phyloP scores from a whole-genome alignment of 2,888 invertebrate species.

The Epinotia nisella region DNA sequence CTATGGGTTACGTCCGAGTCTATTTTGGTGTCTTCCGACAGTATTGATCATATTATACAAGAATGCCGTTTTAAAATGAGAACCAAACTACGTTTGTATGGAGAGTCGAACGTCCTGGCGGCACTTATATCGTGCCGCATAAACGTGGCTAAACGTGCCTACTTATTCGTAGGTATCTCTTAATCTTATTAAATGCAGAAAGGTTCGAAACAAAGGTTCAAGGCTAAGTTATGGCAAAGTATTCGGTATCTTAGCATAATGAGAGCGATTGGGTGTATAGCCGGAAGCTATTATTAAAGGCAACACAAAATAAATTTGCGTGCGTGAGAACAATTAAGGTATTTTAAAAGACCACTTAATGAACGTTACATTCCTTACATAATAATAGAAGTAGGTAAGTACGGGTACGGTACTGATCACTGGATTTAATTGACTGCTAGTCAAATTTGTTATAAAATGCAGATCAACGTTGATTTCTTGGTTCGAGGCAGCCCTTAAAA shows the following conservation, averaged over 20 bases:
- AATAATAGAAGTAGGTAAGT: too few species aligned
- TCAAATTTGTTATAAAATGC: too few species aligned
- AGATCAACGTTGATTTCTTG: background rate
- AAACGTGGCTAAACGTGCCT: background rate
- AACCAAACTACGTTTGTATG: too few species aligned
- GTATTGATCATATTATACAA: too few species aligned
- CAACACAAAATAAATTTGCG: constrained; percentile 12
- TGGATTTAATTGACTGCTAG: too few species aligned
- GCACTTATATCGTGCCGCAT: background rate
- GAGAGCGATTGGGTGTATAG: background rate
- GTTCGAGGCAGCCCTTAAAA: background rate
- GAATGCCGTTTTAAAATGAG: too few species aligned
- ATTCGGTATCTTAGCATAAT: constrained; percentile 12
- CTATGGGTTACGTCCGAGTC: too few species aligned
- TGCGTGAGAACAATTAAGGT: constrained; percentile 3
- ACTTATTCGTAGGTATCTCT: constrained; percentile 1
- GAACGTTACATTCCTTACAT: too few species aligned
- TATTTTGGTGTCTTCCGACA: too few species aligned
- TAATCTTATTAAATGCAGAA: constrained; percentile 1
- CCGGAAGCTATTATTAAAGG: constrained; percentile 16
- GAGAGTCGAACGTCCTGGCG: too few species aligned
- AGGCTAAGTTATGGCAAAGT: constrained; percentile 22
- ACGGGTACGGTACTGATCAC: background rate
- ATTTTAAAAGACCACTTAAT: background rate
- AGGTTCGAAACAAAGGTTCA: constrained; percentile 19